Conservation (phyloP, 2,888 invertebrate genomes). For the Nemapogon koenigi region DNA sequence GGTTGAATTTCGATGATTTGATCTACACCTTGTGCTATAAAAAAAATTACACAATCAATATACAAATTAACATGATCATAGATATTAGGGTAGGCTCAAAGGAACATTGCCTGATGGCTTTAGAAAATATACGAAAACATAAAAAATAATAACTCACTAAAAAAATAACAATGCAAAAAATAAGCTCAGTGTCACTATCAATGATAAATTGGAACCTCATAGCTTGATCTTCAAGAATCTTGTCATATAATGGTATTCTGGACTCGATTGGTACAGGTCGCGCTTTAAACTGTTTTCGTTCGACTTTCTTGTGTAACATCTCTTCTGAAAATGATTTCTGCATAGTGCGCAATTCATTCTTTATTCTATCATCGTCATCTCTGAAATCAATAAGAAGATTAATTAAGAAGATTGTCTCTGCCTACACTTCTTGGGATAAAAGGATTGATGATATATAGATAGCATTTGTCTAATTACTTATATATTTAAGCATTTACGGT, state of each 20-base stretch:
- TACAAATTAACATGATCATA: too few relatives aligned
- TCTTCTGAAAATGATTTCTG: slow-evolving; percentile 53
- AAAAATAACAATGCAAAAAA: slow-evolving; percentile 7
- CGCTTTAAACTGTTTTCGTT: slow-evolving; percentile 63
- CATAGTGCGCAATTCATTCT: slow-evolving; percentile 51
- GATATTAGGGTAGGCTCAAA: too few relatives aligned
- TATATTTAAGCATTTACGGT: too few relatives aligned
- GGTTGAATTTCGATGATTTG: too few relatives aligned
- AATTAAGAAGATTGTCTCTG: not conserved
- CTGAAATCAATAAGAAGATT: slow-evolving; percentile 36
- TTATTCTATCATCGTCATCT: slow-evolving; percentile 69
- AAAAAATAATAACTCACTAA: slow-evolving; percentile 31
- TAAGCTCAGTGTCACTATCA: slow-evolving; percentile 16
- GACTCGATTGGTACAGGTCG: slow-evolving; percentile 74
- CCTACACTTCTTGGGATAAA: too few relatives aligned
- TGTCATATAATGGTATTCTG: slow-evolving; percentile 73
- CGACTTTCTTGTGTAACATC: slow-evolving; percentile 51
- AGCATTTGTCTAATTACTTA: too few relatives aligned
- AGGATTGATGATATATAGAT: too few relatives aligned
- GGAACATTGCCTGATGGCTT: too few relatives aligned
- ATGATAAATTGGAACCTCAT: slow-evolving; percentile 62
- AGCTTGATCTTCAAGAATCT: slow-evolving; percentile 75
- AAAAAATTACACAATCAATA: too few relatives aligned
- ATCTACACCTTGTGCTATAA: too few relatives aligned
- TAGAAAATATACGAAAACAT: slow-evolving; percentile 15